phyloP scores from a whole-genome alignment of 2,888 invertebrate species.

The Pristionchus japonicus region DNA sequence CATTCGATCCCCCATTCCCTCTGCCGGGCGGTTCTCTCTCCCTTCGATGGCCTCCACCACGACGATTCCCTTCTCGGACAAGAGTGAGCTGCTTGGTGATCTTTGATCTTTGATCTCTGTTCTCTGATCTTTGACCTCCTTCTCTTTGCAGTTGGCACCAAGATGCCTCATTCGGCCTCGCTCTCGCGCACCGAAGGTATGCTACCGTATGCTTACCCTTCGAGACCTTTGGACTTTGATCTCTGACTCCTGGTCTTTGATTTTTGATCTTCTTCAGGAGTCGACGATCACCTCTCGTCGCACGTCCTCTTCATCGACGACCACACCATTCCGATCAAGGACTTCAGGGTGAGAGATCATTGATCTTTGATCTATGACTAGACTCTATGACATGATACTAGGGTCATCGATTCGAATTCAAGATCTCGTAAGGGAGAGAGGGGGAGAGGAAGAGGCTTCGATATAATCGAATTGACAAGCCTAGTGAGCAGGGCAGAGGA shows the following conservation, averaged over 20 bases:
- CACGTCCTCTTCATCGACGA: not conserved
- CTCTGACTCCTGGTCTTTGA: too few relatives aligned
- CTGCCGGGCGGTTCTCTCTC: not conserved
- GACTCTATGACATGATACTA: too few relatives aligned
- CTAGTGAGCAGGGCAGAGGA: too few relatives aligned
- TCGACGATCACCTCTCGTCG: not conserved
- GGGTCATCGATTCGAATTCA: too few relatives aligned
- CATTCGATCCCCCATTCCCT: not conserved
- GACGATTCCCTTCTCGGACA: not conserved
- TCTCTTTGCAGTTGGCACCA: not conserved
- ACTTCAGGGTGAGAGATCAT: not conserved
- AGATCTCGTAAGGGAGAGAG: too few relatives aligned
- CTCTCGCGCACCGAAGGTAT: not conserved
- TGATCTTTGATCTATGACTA: not conserved
- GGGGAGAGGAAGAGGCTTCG: too few relatives aligned
- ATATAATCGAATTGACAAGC: too few relatives aligned
- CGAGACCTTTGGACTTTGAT: too few relatives aligned
- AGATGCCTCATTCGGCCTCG: not conserved
- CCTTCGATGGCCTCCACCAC: not conserved
- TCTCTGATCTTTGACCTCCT: not conserved
- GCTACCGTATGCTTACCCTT: too few relatives aligned
- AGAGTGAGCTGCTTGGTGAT: not conserved
- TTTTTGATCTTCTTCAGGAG: not conserved
- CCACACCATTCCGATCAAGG: not conserved
- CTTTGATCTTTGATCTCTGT: not conserved